Conservation (phyloP, 2,797 vertebrate genomes). For the Arremon brunneinucha region DNA sequence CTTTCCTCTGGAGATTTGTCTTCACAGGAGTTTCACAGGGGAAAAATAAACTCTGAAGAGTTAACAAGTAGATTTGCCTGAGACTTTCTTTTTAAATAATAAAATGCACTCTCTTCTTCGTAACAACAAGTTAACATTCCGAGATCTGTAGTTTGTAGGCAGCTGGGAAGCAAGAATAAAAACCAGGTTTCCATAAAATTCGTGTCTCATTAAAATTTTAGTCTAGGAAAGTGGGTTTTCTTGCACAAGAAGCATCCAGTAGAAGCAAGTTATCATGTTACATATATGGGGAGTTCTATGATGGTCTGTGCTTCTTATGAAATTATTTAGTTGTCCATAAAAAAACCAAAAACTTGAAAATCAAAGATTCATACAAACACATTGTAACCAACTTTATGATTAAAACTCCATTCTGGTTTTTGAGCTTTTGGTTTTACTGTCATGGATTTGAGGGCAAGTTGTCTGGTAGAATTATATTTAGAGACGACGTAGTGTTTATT, state of each 20-base stretch:
- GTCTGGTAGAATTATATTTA: background rate
- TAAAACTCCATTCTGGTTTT: rapidly evolving
- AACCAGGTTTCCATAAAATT: background rate
- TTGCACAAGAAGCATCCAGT: background rate
- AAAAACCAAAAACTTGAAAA: background rate
- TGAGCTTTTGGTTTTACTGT: background rate
- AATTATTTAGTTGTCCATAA: background rate
- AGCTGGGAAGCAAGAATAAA: background rate
- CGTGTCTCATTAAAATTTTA: background rate
- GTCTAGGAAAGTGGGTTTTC: background rate
- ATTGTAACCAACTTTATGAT: background rate
- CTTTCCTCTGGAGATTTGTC: background rate
- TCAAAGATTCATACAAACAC: background rate
- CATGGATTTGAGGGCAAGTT: background rate
- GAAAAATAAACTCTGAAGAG: background rate
- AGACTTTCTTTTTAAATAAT: background rate
- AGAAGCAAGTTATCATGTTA: background rate
- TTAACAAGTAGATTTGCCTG: background rate
- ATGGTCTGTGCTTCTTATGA: background rate
- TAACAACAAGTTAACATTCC: background rate
- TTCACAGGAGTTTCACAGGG: background rate
- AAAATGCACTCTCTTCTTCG: background rate
- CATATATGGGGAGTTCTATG: rapidly evolving
- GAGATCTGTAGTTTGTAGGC: background rate
- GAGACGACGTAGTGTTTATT: background rate